Base-by-base conservation (phyloP, 2,797 vertebrate genomes). In the Muscicapa comitata region DNA sequence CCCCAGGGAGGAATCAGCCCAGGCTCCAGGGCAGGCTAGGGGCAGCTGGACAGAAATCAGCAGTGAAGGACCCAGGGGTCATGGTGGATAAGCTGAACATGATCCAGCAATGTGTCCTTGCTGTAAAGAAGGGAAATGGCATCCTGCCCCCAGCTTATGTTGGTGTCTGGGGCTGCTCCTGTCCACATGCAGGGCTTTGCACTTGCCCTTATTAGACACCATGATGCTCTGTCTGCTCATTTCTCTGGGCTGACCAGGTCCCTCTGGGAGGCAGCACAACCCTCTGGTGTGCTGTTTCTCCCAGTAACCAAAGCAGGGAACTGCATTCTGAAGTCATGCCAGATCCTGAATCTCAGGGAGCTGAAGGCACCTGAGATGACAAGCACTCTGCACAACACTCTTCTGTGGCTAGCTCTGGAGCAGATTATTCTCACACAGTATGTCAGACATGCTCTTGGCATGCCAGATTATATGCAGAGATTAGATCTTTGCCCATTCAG, bases 181-280 rank as follows among this genome's bases (percentile, higher is more conserved):
- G 4, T 13, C 23, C 23, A 28, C 0, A 0, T 3, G 9, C 5
- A 68, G 31, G 35, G 65, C 13, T 73, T 71, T 28, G 4, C 17
- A 10, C 7, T 61, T 79, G 13, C 3, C 7, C 4, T 48, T 78
- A 9, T 11, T 35, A 17, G 47, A 43, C 2, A 62, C 62, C 26
- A 50, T 1, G 9, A 51, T 17, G 13, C 26, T 71, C n/a, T 70
- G 10, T 37, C 25, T 71, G 8, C 9, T 50, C 45, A 10, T 50
- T 71, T 74, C 24, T 71, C 45, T 12, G 20, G 17, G 10, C 24
- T 73, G 12, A 38, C 28, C 23, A 66, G 31, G 38, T 82, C 15
- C 3, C 10, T 28, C 35, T 78, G 38, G 13, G 24, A 61, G 31
- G 17, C 10, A 87, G 12, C 26, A 38, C 0, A 5, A 20, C 10